A percentile compares a stretch with the other conserved stretches of the same genome.
Evolutionary conservation across 2,888 invertebrate species (phyloP).

Genomic region (Nomada fucata): DNA sequence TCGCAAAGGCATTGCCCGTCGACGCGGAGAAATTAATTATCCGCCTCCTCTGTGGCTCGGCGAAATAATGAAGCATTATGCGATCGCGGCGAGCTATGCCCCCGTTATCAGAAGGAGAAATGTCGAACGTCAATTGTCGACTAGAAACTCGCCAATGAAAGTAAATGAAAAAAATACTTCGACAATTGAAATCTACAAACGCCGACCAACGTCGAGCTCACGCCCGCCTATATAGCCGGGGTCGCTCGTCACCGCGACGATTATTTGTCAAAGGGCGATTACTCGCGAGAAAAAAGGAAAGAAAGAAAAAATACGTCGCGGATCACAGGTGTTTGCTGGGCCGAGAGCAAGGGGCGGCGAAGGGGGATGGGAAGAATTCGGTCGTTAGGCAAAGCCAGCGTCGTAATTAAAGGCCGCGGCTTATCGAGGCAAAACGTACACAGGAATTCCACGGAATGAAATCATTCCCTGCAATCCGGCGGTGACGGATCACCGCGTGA

Average conservation of each 20-base stretch:
- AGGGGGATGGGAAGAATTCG: not conserved
- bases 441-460: slow-evolving; percentile 10
- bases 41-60: too few relatives aligned
- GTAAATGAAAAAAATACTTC: not conserved
- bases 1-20: too few relatives aligned
- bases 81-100: too few relatives aligned
- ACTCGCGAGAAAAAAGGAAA: too few relatives aligned
- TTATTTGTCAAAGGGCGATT: slow-evolving; percentile 4
- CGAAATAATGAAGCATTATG: too few relatives aligned
- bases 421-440: not conserved
- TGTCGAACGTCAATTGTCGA: too few relatives aligned
- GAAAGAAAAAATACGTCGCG: too few relatives aligned
- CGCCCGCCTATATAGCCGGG: not conserved
- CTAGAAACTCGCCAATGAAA: not conserved
- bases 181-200: not conserved
- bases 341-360: too few relatives aligned
- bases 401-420: slow-evolving; percentile 17
- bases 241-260: slow-evolving; percentile 2
- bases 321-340: too few relatives aligned
- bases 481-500: slow-evolving; percentile 30
- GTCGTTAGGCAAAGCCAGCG: not conserved
- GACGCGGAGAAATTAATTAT: too few relatives aligned
- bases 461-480: slow-evolving; percentile 4
- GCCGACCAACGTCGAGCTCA: not conserved
- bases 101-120: too few relatives aligned